Base-by-base conservation (phyloP, 2,888 invertebrate genomes). In the Scaptodrosophila latifasciaeformis region DNA sequence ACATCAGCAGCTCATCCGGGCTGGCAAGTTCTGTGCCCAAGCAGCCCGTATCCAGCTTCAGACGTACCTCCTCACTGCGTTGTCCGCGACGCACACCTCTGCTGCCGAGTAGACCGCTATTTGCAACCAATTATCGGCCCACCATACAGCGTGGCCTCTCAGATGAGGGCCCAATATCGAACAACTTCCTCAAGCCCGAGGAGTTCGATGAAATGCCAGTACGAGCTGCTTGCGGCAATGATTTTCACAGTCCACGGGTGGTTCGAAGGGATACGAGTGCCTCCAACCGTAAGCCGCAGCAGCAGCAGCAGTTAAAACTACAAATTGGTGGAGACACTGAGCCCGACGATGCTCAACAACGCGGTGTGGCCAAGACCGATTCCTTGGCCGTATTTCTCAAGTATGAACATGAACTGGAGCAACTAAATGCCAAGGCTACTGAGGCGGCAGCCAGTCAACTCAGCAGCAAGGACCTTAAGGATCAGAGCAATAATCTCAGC, bases 201-300 rank as follows among this genome's bases (percentile, higher is more conserved):
- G 87, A 86, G 52, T 86, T 78, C 47, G 87, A 86, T 43, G 86
- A 86, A 65, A 86, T 87, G 84, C 86, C 86, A 0, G 86, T 86
- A 1, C 82, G 86, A 40, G 82, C 86, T 2, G 86, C 82, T 3
- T 86, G 86, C 49, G 84, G 80, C 40, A 86, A 86, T 53, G 86
- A 86, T 54, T 86, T 84, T 50, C 84, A 84, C 31, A 83, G 83
- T 67, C 85, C 85, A 0, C 74, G 84, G n/a, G 82, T 86, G 1
- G 67, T 85, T 0, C 77, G 84, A 10, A 83, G 85, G 9, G 86
- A 86, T 49, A 81, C 83, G 1, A 84, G 82, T 24, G 59, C 70
- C 17, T 79, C 82, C 12, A 85, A 85, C 51, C 83, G 85, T 7
- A 85, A 84, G 52, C 78, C 82, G 24, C 66, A 69, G 6, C 49